A percentile compares a stretch with the other conserved stretches of the same genome.
phyloP scores from a whole-genome alignment of 1,140 invertebrate genomes.

The Platyura marginata region DNA sequence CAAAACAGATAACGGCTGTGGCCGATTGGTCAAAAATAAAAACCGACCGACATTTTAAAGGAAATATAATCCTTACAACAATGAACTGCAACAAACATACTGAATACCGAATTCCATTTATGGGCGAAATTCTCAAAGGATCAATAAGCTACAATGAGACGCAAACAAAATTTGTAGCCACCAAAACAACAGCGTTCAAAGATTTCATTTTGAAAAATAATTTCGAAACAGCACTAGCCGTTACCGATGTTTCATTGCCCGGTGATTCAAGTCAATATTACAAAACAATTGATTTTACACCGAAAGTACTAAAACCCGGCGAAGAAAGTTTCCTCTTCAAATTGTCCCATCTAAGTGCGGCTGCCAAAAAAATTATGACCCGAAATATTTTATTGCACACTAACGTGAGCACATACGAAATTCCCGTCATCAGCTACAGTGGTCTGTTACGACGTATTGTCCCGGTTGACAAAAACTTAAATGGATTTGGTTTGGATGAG shows the following conservation, averaged over 20 bases:
- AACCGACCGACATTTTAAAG: background rate
- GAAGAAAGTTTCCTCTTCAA: constrained; percentile 10
- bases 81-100: background rate
- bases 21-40: background rate
- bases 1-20: background rate
- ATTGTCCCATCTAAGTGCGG: constrained; percentile 6
- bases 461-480: constrained; percentile 7
- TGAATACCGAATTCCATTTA: constrained; percentile 29
- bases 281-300: constrained; percentile 23
- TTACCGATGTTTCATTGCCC: constrained; percentile 48
- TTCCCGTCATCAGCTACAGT: constrained; percentile 14
- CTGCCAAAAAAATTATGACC: background rate
- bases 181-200: constrained; percentile 6
- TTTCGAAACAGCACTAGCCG: constrained; percentile 46
- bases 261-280: constrained; percentile 38
- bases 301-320: constrained; percentile 12
- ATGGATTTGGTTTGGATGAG: constrained; percentile 5
- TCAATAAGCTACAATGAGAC: constrained; percentile 33
- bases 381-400: background rate
- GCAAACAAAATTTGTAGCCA: constrained; percentile 32
- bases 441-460: constrained; percentile 10
- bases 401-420: constrained; percentile 1
- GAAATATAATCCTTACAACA: background rate
- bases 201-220: constrained; percentile 47
- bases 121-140: constrained; percentile 32